Conservation (phyloP, 2,797 vertebrate species). For the Macrochelys suwanniensis region DNA sequence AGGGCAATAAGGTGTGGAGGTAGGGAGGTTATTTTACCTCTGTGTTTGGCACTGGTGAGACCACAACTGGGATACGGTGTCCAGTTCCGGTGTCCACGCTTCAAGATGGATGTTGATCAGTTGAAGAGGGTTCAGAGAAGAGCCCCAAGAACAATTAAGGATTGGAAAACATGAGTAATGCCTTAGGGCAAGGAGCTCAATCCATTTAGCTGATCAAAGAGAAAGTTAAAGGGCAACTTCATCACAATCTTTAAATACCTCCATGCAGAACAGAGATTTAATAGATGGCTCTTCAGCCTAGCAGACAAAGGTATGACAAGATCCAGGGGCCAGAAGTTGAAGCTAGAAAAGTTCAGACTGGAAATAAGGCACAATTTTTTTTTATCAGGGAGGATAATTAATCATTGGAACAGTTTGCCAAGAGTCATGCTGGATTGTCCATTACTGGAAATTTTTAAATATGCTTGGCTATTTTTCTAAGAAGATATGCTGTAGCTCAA, state of each 20-base stretch:
- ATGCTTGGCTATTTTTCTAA: not conserved
- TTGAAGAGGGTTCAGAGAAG: not conserved
- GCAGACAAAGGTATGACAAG: not conserved
- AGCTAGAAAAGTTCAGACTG: not conserved
- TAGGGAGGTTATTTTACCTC: not conserved
- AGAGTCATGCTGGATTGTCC: not conserved
- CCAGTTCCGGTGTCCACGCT: not conserved
- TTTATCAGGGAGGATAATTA: not conserved
- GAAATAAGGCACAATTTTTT: not conserved
- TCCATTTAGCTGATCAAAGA: not conserved
- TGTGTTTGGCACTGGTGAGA: not conserved
- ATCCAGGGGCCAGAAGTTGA: not conserved
- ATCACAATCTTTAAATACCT: not conserved
- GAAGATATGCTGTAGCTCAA: not conserved
- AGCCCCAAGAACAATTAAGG: not conserved
- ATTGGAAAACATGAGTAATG: not conserved
- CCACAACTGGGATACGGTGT: not conserved
- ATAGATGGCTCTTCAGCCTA: not conserved
- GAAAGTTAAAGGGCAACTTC: not conserved
- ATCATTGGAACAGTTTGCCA: not conserved
- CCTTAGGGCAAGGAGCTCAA: not conserved
- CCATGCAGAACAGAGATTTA: not conserved
- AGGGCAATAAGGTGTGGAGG: not conserved
- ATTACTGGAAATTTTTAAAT: not conserved
- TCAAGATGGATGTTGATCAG: not conserved